Percentiles rank a stretch among this genome's conserved stretches.
Conservation (phyloP, 23 tunicate genomes). For the Phallusia fumigata region DNA sequence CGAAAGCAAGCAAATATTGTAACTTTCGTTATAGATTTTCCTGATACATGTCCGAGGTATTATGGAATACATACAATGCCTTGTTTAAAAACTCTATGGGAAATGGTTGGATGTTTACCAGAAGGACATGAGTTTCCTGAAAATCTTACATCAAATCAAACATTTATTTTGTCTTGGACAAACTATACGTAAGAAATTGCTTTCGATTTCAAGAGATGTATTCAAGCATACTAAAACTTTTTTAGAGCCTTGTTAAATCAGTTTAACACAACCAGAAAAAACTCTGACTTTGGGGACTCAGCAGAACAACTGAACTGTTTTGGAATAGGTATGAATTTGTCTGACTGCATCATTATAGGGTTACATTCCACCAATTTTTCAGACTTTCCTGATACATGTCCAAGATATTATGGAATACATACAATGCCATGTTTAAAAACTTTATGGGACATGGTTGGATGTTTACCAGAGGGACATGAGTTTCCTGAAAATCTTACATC, state of each 20-base stretch:
- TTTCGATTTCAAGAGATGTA: too few relatives aligned
- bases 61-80: conserved; percentile 21
- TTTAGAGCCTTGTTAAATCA: background rate
- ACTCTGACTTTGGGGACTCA: background rate
- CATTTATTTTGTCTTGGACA: too few relatives aligned
- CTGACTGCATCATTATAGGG: background rate
- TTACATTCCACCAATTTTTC: background rate
- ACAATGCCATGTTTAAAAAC: background rate
- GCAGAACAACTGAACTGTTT: conserved; percentile 3
- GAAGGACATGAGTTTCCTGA: too few relatives aligned
- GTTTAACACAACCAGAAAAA: background rate
- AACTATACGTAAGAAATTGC: too few relatives aligned
- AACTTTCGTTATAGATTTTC: too few relatives aligned
- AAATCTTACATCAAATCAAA: too few relatives aligned
- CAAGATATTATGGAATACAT: background rate
- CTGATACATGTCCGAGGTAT: too few relatives aligned
- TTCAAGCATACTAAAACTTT: too few relatives aligned
- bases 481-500: background rate
- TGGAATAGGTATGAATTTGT: background rate
- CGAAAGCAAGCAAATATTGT: background rate
- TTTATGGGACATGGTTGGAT: conserved; percentile 1
- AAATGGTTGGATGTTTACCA: too few relatives aligned
- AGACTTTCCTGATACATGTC: background rate
- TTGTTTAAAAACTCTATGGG: conserved; percentile 11
- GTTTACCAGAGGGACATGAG: background rate